Evolutionary conservation across 2,888 invertebrate genomes (phyloP), one percentile per base, ranked within the genome.

Genomic region (Drosophila cracens): DNA sequence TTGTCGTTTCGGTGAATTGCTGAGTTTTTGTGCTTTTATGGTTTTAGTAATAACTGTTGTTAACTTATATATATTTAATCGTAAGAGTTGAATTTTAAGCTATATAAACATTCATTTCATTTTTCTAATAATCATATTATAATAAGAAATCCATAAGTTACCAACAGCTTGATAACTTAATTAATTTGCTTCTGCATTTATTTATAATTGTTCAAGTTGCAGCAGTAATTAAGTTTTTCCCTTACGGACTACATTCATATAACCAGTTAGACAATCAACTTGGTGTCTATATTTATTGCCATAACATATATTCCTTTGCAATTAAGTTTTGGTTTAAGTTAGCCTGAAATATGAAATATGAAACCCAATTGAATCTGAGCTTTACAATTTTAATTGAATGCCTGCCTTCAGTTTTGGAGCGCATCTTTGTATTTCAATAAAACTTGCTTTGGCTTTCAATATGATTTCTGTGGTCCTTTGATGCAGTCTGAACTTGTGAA

Each of bases 401-500:
- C n/a, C 4, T 11, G 3, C 11, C 5, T 25, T 6, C 25, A 18
- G 6, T 27, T 36, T 27, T 36, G 25, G 4, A 7, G 54, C 18
- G 27, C 36, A 16, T n/a, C 25, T 29, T n/a, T 36, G 25, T 18
- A 27, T 52, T 29, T 67, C 27, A 36, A 53, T 54, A 25, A 29
- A 51, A 61, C 21, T 34, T 18, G 33, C n/a, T 33, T 33, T 13
- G 53, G 52, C 18, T 51, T 18, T 52, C 8, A 61, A 21, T 29
- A 21, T 29, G 27, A 38, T n/a, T 36, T 51, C 18, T 51, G 29
- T n/a, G 59, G 4, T 34, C 13, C 21, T 40, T 67, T 40, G 34
- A 54, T 36, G 56, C 40, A 57, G 31, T 31, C 31, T 21, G 10
- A 16, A 16, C 52, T 59, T 53, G 53, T 69, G 68, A 68, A 52